Percentiles rank a stretch among this genome's conserved stretches.
Evolutionary conservation across 2,888 invertebrate species (phyloP).

Genomic region (Penaeus monodon): DNA sequence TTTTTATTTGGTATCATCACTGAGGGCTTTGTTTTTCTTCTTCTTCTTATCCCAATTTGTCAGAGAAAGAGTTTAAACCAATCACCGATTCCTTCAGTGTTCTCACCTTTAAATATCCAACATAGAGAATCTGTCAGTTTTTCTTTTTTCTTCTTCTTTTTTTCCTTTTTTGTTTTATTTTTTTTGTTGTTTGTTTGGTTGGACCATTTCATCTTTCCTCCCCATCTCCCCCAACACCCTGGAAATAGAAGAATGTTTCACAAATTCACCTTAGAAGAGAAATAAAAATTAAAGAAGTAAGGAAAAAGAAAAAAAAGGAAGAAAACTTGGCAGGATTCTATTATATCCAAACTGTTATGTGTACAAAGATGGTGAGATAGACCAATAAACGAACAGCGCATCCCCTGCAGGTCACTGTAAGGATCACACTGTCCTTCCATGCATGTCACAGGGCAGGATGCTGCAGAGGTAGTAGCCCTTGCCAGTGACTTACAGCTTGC

Average conservation of each 20-base stretch:
- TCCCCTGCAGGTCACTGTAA: conserved; percentile 10
- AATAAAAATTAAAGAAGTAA: too few relatives aligned
- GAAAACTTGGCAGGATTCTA: conserved; percentile 29
- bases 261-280: too few relatives aligned
- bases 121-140: conserved; percentile 29
- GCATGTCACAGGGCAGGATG: neutral
- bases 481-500: neutral
- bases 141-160: conserved; percentile 10
- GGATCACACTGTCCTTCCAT: neutral
- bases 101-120: conserved; percentile 15
- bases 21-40: conserved; percentile 11
- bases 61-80: too few relatives aligned
- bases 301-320: neutral
- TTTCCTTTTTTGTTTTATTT: neutral
- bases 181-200: too few relatives aligned
- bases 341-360: conserved; percentile 17
- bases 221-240: too few relatives aligned
- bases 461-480: neutral
- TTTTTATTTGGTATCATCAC: neutral
- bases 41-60: too few relatives aligned
- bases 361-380: conserved; percentile 34
- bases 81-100: conserved; percentile 33
- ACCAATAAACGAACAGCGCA: neutral
- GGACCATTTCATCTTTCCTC: too few relatives aligned
- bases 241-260: too few relatives aligned